Evolutionary conservation across 2,113 vertebrate genomes (phyloP).

Genomic region (Pyxicephalus adspersus): DNA sequence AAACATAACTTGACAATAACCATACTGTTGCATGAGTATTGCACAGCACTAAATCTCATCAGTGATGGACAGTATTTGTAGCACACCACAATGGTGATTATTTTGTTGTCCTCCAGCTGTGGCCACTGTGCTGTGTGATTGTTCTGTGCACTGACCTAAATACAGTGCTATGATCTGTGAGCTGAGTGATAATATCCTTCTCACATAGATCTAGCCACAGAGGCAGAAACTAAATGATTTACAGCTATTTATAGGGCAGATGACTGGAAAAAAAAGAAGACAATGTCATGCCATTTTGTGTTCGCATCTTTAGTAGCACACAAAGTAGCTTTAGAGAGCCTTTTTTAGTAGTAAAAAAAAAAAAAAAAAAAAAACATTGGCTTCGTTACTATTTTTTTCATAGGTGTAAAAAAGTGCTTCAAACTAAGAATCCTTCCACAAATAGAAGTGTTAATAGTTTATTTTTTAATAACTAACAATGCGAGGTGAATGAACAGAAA

Average conservation of each 20-base stretch:
- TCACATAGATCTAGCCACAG: neutral
- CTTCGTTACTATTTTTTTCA: no score
- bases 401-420: no score
- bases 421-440: no score
- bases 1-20: neutral
- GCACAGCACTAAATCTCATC: conserved; percentile 20
- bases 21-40: neutral
- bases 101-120: conserved; percentile 31
- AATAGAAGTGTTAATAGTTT: no score
- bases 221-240: conserved; percentile 16
- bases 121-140: conserved; percentile 32
- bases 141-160: conserved; percentile 8
- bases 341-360: no score
- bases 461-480: no score
- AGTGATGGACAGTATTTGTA: conserved; percentile 3
- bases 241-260: neutral
- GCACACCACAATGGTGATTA: conserved; percentile 7
- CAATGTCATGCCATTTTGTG: neutral
- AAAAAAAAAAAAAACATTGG: no score
- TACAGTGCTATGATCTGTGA: conserved; percentile 23
- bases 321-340: no score
- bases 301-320: no score
- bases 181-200: conserved; percentile 29
- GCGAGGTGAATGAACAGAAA: no score
- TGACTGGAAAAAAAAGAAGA: neutral